Base-by-base conservation (phyloP, 2,797 vertebrate genomes). In the Kryptopterus vitreolus region DNA sequence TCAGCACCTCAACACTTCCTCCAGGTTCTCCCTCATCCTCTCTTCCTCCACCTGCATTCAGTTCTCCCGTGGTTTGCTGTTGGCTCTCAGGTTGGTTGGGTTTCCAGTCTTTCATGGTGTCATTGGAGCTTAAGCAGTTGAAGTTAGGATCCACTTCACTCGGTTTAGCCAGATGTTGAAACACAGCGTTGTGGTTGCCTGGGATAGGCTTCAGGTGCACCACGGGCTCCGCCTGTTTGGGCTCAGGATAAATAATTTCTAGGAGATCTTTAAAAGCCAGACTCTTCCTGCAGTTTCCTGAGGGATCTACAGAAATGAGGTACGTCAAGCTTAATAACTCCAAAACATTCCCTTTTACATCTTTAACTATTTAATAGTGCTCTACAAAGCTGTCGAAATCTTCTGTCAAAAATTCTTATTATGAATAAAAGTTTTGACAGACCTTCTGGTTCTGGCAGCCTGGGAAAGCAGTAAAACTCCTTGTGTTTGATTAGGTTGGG, bases 401-500 rank as follows among this genome's bases (percentile, higher is more conserved):
- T 24, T 0, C n/a, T 18, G 20, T 38, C 13, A 24, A 24, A 15
- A 33, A 57, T 24, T 4, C 7, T 43, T 43, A 43, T 6, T 43
- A 43, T 43, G 24, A 26, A 58, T 58, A 16, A 38, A 33, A 13
- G 13, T 38, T 22, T 68, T 38, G 63, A 93, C 96, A 94, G 86
- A 98, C 97, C 95, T 78, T 97, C 95, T 82, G 95, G 91, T 82
- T 96, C 95, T 29, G 94, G 92, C 77, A 94, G 92, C 85, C 94
- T 95, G 80, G 96, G 94, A 83, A 96, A 92, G 90, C 98, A 99
- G 92, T 98, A 99, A 90, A 97, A 98, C 88, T 99, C 96, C 88
- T 98, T 98, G 86, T 99, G 98, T 38, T 96, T 98, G 91, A 99
- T 96, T 92, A 99, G 95, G 93, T 99, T 99, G 89, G 98, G 97